Evolutionary conservation across 2,888 invertebrate genomes (phyloP), one percentile per base, ranked within the genome.

Genomic region (Mythimna vitellina): DNA sequence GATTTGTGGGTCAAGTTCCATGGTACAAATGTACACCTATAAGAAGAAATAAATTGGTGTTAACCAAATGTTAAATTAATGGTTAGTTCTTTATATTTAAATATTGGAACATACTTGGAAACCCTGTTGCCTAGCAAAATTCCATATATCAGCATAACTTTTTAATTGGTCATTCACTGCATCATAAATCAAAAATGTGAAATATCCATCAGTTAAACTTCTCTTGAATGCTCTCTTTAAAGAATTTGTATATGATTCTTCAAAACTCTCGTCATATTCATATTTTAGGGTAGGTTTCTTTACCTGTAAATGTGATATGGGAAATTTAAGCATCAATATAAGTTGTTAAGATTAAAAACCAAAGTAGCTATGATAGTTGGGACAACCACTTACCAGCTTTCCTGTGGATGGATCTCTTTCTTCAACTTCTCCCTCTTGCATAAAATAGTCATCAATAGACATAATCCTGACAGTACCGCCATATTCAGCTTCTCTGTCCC

Each of bases 361-460:
- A 14, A 54, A 56, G 22, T 49, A 14, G 3, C 1, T 57, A 42
- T 38, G 22, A 12, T 46, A 60, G n/a, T 29, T 20, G 10, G 14
- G 2, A 42, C 5, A 25, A 65, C 69, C 67, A 96, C 90, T 91
- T 70, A 98, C 96, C 89, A 96, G 97, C 92, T 98, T 98, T 20
- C 98, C 98, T 77, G 98, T 98, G 80, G 97, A 96, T 6, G 97
- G 96, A 90, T 98, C 98, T 65, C 94, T 96, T 65, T 97, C 97
- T 87, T 97, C 97, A 82, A 97, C 97, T 93, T 98, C 98, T 75
- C 97, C 97, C 93, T 98, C 98, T 74, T 98, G 97, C 97, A 99
- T 98, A 89, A 99, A 99, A 94, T 99, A 99, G 94, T 99, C 99
- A 92, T 99, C 99, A 76, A 99, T 97, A 76, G 99, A 99, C 89